Conservation (phyloP, 2,888 invertebrate species). For the Apamea epomidion region DNA sequence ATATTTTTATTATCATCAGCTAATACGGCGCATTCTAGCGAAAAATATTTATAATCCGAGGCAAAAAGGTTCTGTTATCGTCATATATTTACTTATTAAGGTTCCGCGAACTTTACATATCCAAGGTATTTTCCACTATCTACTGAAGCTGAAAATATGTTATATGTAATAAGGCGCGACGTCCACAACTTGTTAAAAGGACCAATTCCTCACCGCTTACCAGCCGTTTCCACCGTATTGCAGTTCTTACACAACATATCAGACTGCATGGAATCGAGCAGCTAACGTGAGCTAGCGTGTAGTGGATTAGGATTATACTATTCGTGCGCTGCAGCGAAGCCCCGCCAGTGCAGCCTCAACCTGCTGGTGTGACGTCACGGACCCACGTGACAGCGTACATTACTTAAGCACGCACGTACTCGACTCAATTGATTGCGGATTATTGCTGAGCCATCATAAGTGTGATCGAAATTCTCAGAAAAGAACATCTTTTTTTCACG, state of each 20-base stretch:
- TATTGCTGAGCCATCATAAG: not conserved
- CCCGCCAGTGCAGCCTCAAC: constrained; percentile 59
- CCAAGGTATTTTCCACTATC: not conserved
- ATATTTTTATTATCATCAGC: too few relatives aligned
- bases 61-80: not conserved
- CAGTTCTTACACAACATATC: not conserved
- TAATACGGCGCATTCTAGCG: not conserved
- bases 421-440: not conserved
- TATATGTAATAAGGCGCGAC: too few relatives aligned
- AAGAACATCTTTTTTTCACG: not conserved
- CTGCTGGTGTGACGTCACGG: constrained; percentile 44
- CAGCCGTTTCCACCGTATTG: not conserved
- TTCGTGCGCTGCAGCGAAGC: constrained; percentile 63
- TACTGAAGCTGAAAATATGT: not conserved
- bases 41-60: not conserved
- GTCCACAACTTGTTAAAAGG: not conserved
- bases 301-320: constrained; percentile 66
- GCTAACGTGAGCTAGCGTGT: constrained; percentile 32
- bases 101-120: too few relatives aligned
- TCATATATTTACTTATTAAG: not conserved
- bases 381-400: not conserved
- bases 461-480: not conserved
- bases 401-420: not conserved
- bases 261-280: constrained; percentile 30
- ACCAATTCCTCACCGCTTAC: not conserved